These are phyloP conservation scores for Mechanitis messenoides DNA, from an alignment of 2,888 invertebrate genomes.

Conservation along the genomic window DNA sequence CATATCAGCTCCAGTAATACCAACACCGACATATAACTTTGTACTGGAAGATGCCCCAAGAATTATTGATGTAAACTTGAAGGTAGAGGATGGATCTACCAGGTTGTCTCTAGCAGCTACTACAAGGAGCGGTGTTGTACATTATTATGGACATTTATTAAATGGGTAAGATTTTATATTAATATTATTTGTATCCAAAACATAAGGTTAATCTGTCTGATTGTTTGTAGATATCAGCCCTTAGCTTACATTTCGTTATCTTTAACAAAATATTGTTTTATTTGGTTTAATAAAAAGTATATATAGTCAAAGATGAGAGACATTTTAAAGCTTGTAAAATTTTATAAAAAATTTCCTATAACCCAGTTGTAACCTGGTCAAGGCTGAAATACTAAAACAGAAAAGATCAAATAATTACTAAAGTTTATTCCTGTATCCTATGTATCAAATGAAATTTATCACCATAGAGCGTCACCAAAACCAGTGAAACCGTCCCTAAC, in stretches of 20 bases:
- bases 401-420: no score
- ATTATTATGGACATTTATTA: conserved; percentile 85
- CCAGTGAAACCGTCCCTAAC: conserved; percentile 67
- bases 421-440: no score
- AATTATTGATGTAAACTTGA: conserved; percentile 63
- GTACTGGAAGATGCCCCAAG: conserved; percentile 82
- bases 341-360: no score
- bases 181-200: conserved; percentile 8
- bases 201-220: neutral
- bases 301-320: no score
- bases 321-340: no score
- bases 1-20: conserved; percentile 27
- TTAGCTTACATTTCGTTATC: no score
- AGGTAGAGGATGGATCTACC: conserved; percentile 69
- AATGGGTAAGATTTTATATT: conserved; percentile 78
- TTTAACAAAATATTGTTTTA: no score
- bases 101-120: conserved; percentile 72
- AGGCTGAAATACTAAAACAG: no score
- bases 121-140: conserved; percentile 86
- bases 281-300: no score
- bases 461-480: conserved; percentile 53
- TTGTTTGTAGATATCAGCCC: no score
- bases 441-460: no score
- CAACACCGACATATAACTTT: conserved; percentile 72
- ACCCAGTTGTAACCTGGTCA: no score